Base-by-base conservation (phyloP, 92 coral and sea anemone species). In the Hydrozoanthus gracilis region DNA sequence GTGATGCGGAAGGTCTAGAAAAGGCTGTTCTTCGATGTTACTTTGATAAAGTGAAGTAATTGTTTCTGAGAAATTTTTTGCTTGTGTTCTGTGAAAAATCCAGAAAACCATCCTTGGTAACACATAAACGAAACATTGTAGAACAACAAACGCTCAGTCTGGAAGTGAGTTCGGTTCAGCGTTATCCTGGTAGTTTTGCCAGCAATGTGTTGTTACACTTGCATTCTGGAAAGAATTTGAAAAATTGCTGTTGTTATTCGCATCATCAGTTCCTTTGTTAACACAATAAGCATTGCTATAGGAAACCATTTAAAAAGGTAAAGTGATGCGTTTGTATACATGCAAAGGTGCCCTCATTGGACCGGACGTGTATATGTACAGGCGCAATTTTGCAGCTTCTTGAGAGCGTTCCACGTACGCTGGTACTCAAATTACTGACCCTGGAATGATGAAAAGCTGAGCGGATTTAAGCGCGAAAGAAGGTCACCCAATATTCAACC, bases 21-120 rank as follows among this genome's bases (percentile, higher is more conserved):
- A 4, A 0, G 20, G 20, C 3, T 6, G 13, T 17, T 50, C 80
- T 51, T 76, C 80, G n/a, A 51, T 7, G 12, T 8, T 51, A 8
- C 20, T 54, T 76, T 16, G 80, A 54, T 76, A 13, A 20, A 76
- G 80, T 5, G 45, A 8, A 76, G 80, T 3, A 76, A 76, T 16
- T 18, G 45, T 76, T 51, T 76, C 65, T 3, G 60, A 27, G 11
- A 76, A 7, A 18, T 76, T 39, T 75, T 50, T 76, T 51, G 80
- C 80, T 54, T 50, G 60, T 20, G 48, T 8, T 16, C 27, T 76
- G 20, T 76, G 65, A 46, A 76, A 76, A 18, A 76, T 76, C 80
- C 80, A 76, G 47, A 76, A 76, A 1, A 76, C 1, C 65, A 52
- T 76, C 80, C 80, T 51, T 27, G 80, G 80, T 46, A 27, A 0